These are phyloP conservation scores for Cyphomyrus discorhynchus DNA, from an alignment of 2,113 vertebrate genomes.

Conservation along the genomic window DNA sequence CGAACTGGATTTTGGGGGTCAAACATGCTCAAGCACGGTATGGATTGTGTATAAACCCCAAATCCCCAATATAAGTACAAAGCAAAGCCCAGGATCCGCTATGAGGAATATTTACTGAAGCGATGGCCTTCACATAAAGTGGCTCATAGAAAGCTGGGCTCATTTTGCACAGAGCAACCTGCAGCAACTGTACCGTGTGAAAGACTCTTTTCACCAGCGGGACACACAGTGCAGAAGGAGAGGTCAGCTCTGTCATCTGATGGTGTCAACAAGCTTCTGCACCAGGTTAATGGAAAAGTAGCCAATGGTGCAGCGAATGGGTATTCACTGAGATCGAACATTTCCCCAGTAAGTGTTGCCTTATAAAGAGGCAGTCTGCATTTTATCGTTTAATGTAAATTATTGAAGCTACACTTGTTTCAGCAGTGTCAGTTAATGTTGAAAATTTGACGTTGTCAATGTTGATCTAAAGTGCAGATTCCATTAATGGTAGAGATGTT, in stretches of 20 bases:
- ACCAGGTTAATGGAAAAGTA: background rate
- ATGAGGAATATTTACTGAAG: slow-evolving; percentile 16
- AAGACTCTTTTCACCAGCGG: background rate
- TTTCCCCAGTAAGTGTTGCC: background rate
- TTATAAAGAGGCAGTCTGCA: background rate
- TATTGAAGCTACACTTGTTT: background rate
- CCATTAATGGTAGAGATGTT: background rate
- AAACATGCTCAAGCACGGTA: background rate
- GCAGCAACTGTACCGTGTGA: background rate
- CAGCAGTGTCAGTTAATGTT: background rate
- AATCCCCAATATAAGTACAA: background rate
- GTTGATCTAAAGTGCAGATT: background rate
- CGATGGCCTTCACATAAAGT: background rate
- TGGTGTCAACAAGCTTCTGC: background rate
- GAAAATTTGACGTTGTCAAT: background rate
- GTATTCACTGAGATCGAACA: background rate
- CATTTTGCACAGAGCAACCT: background rate
- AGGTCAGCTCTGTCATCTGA: background rate
- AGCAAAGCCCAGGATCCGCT: background rate
- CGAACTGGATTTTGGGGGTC: background rate
- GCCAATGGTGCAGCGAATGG: background rate
- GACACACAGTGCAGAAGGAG: background rate
- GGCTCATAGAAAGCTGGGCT: background rate
- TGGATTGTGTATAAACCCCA: background rate
- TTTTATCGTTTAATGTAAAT: background rate